Percentiles rank a stretch among this genome's conserved stretches.
Conservation (phyloP, 2,797 vertebrate genomes). For the Poeciliopsis infans region DNA sequence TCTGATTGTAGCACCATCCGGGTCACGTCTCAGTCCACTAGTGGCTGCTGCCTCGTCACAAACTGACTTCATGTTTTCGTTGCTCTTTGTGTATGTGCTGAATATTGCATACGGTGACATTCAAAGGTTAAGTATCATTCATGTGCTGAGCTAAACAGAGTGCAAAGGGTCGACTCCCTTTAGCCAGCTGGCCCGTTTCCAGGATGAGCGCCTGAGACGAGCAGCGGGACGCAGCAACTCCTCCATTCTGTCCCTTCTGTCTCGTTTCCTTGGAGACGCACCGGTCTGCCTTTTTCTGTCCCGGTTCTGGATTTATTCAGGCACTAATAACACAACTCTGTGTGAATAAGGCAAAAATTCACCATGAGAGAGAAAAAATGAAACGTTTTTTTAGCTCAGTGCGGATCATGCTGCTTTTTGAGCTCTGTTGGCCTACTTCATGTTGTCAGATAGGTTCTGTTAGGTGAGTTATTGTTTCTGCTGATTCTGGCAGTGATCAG, state of each 20-base stretch:
- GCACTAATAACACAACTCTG: background rate
- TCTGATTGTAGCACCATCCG: background rate
- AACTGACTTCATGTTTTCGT: background rate
- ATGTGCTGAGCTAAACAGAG: conserved; percentile 16
- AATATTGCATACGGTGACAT: conserved; percentile 23
- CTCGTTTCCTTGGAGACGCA: background rate
- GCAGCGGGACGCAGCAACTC: conserved; percentile 21
- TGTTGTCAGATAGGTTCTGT: background rate
- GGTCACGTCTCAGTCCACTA: background rate
- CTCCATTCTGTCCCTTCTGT: conserved; percentile 1
- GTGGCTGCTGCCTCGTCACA: background rate
- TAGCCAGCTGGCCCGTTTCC: conserved; percentile 29
- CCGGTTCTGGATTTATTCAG: background rate
- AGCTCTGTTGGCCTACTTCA: background rate
- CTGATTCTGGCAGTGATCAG: background rate
- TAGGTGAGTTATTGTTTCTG: background rate
- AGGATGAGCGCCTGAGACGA: conserved; percentile 24
- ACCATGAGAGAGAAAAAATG: background rate
- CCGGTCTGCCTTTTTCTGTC: background rate
- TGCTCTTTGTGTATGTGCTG: background rate
- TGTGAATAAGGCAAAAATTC: background rate
- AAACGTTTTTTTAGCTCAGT: background rate
- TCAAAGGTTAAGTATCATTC: conserved; percentile 44
- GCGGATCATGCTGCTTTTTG: background rate
- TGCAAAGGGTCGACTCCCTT: conserved; percentile 21